These are phyloP conservation scores for Hyposoter didymator DNA, from an alignment of 2,888 invertebrate genomes.

Conservation along the genomic window DNA sequence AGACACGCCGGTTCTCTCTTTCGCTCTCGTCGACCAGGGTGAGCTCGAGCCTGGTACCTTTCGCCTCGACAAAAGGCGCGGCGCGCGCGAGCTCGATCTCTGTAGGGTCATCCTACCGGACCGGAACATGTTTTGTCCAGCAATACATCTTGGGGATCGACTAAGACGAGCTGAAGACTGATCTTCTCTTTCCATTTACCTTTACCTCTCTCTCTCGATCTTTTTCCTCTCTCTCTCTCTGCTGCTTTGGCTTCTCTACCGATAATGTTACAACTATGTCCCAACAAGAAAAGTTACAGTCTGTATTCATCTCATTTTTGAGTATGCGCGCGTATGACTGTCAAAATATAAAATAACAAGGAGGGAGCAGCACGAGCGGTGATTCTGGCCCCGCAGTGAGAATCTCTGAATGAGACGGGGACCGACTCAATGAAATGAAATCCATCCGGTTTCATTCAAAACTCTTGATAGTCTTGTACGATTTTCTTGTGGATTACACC, in stretches of 20 bases:
- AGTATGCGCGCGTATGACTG: slow-evolving; percentile 38
- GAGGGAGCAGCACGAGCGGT: neutral
- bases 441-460: slow-evolving; percentile 47
- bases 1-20: slow-evolving; percentile 80
- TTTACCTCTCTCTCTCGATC: neutral
- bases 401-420: slow-evolving; percentile 33
- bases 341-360: slow-evolving; percentile 58
- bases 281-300: slow-evolving; percentile 47
- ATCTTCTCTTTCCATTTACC: slow-evolving; percentile 37
- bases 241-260: slow-evolving; percentile 7
- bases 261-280: slow-evolving; percentile 53
- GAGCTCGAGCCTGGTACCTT: slow-evolving; percentile 77
- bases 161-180: slow-evolving; percentile 50
- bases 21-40: slow-evolving; percentile 40
- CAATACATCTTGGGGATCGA: slow-evolving; percentile 44
- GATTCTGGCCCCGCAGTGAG: slow-evolving; percentile 8
- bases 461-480: slow-evolving; percentile 22
- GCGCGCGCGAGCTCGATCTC: slow-evolving; percentile 73
- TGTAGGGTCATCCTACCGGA: slow-evolving; percentile 84
- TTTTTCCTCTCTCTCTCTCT: slow-evolving; percentile 2
- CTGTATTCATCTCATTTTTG: slow-evolving; percentile 25
- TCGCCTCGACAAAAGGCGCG: slow-evolving; percentile 84
- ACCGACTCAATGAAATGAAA: slow-evolving; percentile 44
- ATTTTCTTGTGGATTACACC: slow-evolving; percentile 16
- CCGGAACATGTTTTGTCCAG: slow-evolving; percentile 84